A percentile compares a stretch with the other conserved stretches of the same genome.
Evolutionary conservation across 35 echinoderm and acorn worm species (phyloP).

Genomic region (Chiridota heheva): DNA sequence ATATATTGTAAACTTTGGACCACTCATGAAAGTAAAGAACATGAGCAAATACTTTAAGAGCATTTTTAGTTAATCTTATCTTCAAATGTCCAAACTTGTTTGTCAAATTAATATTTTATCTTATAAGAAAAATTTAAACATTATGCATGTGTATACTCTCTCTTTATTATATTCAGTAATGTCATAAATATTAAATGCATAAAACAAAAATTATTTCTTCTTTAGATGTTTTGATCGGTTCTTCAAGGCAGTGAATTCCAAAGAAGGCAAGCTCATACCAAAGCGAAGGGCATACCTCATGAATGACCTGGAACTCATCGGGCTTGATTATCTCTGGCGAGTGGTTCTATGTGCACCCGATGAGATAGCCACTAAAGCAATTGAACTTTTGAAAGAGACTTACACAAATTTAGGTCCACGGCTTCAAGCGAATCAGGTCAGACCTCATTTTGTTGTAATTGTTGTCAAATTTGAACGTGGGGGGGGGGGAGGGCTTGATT

Average conservation of each 20-base stretch:
- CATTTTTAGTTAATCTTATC: too few species aligned
- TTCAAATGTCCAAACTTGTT: too few species aligned
- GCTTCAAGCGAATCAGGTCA: constrained; percentile 88
- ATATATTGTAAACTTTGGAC: too few species aligned
- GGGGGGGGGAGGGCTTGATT: neutral
- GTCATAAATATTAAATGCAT: too few species aligned
- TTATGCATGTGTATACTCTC: too few species aligned
- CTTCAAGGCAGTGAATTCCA: constrained; percentile 95
- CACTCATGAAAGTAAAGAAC: too few species aligned
- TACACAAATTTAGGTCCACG: constrained; percentile 96
- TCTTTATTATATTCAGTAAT: too few species aligned
- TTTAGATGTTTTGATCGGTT: constrained; percentile 95
- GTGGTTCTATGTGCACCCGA: constrained; percentile 83
- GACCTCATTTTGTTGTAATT: neutral
- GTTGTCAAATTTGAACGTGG: neutral
- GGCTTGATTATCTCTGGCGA: constrained; percentile 93
- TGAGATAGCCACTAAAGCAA: constrained; percentile 87
- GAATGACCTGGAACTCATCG: constrained; percentile 96
- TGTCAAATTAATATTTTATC: too few species aligned
- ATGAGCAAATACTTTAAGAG: too few species aligned
- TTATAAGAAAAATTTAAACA: too few species aligned
- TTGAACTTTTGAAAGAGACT: constrained; percentile 94
- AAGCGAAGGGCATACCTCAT: constrained; percentile 94
- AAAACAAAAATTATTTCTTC: neutral
- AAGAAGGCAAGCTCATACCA: constrained; percentile 91